Evolutionary conservation across 2,113 vertebrate genomes (phyloP).

Genomic region (Rhinoderma darwinii): DNA sequence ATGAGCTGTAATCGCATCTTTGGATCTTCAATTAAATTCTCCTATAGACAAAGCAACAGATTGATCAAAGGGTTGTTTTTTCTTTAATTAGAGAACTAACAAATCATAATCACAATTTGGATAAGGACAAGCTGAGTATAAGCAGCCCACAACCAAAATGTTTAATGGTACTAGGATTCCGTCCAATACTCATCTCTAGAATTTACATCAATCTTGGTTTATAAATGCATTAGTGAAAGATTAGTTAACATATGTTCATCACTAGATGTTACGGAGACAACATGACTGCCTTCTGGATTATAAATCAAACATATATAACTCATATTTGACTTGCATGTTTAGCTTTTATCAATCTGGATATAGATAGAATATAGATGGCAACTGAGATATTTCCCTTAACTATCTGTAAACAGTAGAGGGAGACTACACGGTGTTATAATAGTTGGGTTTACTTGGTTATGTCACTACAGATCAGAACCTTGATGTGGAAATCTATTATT

Average conservation of each 20-base stretch:
- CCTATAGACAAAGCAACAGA: neutral
- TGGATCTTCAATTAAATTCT: slow-evolving; percentile 11
- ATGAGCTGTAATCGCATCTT: neutral
- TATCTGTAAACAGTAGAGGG: neutral
- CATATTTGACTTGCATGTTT: neutral
- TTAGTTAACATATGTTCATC: neutral
- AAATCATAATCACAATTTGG: neutral
- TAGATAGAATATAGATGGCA: neutral
- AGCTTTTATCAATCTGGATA: neutral
- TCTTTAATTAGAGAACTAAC: neutral
- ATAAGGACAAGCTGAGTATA: neutral
- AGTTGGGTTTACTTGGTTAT: neutral
- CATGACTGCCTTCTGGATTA: neutral
- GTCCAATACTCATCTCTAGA: slow-evolving; percentile 35
- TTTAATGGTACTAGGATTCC: neutral
- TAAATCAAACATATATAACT: neutral
- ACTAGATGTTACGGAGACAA: neutral
- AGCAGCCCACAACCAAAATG: neutral
- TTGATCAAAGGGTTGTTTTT: neutral
- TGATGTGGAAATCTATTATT: too few species aligned
- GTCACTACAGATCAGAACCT: neutral
- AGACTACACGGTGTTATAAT: neutral
- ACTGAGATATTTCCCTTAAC: neutral
- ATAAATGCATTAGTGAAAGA: neutral
- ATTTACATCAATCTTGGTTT: slow-evolving; percentile 1